Base-by-base conservation (phyloP, 2,888 invertebrate genomes). In the Heteromurus nitidus region DNA sequence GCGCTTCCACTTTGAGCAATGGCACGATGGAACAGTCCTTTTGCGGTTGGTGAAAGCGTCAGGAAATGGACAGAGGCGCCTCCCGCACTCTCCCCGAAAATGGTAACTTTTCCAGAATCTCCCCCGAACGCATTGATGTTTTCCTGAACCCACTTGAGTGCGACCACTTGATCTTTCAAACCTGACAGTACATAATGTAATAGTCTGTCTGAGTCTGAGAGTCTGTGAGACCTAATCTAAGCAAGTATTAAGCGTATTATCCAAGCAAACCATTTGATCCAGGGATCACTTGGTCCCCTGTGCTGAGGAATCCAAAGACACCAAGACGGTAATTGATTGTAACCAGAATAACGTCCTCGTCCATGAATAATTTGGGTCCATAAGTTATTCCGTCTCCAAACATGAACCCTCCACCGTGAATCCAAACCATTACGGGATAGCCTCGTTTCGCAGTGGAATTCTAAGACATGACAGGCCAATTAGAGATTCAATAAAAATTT, bases 241-340 rank as follows among this genome's bases (percentile, higher is more conserved):
- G n/a, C n/a, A n/a, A n/a, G n/a, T n/a, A n/a, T n/a, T n/a, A n/a
- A n/a, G n/a, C n/a, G n/a, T n/a, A n/a, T n/a, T n/a, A n/a, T n/a
- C n/a, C n/a, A n/a, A n/a, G n/a, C 55, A 76, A 24, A 2, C 70
- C 76, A 18, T 81, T 69, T 20, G 81, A 81, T 11, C 83, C 83
- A 3, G 69, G 53, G 13, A 80, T 69, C 0, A 62, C 26, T 1
- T 64, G 18, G 22, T 81, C 81, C 1, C 69, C 77, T 3, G 77
- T 77, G 20, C 69, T 69, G 3, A 77, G 58, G 55, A 68, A 80
- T 0, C 82, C 82, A 11, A 83, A 67, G 0, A 72, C 58, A 3
- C 80, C 80, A 0, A 69, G 3, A 1, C 82, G 75, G 24, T 73
- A 68, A 20, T 80, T 80, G 31, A 83, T 22, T n/a, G 75, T 80